These are phyloP conservation scores for Cephalopachus bancanus DNA, from an alignment of 2,797 vertebrate species.

Conservation along the genomic window DNA sequence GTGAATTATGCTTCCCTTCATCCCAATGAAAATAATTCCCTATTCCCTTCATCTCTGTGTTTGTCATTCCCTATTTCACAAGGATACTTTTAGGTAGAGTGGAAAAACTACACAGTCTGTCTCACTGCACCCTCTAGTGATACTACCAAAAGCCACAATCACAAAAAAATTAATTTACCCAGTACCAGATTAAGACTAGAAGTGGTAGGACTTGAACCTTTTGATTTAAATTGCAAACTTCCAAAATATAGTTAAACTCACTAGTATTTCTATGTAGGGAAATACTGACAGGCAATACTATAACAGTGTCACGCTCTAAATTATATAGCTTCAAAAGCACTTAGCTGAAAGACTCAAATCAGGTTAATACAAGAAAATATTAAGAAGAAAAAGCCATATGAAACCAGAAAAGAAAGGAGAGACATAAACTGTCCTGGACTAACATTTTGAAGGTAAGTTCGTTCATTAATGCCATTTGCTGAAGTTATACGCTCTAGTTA, in stretches of 20 bases:
- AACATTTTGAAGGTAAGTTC: neutral
- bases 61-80: no score
- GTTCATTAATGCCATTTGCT: neutral
- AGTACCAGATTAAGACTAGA: neutral
- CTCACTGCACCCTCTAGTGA: no score
- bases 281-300: neutral
- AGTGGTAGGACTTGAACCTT: neutral
- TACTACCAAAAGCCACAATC: no score
- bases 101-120: no score
- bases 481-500: neutral
- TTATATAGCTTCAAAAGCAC: neutral
- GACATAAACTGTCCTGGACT: neutral
- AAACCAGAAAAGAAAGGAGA: neutral
- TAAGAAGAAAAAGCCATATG: neutral
- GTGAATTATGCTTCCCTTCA: no score
- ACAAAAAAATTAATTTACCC: neutral
- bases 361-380: neutral
- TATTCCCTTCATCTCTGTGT: no score
- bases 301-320: neutral
- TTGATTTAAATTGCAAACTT: neutral
- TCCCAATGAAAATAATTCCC: no score
- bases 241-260: neutral
- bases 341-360: neutral
- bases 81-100: no score
- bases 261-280: neutral